Conservation (phyloP, 1,140 invertebrate species). For the Meloidogyne exigua region DNA sequence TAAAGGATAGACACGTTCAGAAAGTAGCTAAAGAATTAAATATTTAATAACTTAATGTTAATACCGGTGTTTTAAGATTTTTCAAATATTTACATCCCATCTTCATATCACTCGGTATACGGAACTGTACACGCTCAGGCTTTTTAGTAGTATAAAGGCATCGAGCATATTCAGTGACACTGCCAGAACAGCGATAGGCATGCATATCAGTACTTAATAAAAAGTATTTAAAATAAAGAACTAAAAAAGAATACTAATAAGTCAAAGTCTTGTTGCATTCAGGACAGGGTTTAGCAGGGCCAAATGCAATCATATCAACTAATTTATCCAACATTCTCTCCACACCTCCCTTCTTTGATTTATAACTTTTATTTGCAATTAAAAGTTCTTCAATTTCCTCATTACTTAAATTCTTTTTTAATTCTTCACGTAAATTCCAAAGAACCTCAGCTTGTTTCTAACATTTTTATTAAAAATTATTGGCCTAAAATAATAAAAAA, state of each 20-base stretch:
- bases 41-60: background rate
- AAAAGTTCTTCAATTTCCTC: conserved; percentile 43
- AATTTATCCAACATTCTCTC: conserved; percentile 75
- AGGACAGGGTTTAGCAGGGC: conserved; percentile 75
- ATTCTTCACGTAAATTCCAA: conserved; percentile 42
- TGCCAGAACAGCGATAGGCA: conserved; percentile 78
- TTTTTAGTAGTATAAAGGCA: conserved; percentile 75
- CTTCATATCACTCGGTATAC: conserved; percentile 70
- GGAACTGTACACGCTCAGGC: conserved; percentile 74
- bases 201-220: conserved; percentile 54
- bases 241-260: conserved; percentile 65
- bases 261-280: conserved; percentile 77
- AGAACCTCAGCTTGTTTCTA: conserved; percentile 52
- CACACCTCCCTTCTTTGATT: conserved; percentile 31
- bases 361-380: conserved; percentile 34
- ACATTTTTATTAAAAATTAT: background rate
- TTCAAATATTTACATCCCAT: conserved; percentile 30
- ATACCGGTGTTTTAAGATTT: conserved; percentile 34
- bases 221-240: background rate
- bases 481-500: background rate
- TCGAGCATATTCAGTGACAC: conserved; percentile 84
- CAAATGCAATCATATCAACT: conserved; percentile 83
- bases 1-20: conserved; percentile 30
- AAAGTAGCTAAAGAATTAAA: conserved; percentile 18
- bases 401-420: conserved; percentile 53